Conservation (phyloP, 2,888 invertebrate genomes). For the Catocala sponsa region DNA sequence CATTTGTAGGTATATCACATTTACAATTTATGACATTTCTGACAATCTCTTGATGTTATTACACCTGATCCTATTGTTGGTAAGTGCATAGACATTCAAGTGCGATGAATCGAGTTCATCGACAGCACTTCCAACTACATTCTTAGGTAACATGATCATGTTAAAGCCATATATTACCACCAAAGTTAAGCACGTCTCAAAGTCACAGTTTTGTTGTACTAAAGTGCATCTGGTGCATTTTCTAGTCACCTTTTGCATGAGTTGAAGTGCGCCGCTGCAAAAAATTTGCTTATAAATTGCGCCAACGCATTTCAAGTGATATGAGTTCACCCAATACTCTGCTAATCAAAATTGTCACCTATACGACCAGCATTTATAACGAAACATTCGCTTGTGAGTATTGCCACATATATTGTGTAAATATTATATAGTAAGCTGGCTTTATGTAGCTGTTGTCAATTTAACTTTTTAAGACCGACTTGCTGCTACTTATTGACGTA, state of each 20-base stretch:
- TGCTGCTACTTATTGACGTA: neutral
- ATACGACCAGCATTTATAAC: slow-evolving; percentile 42
- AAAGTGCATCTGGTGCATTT: slow-evolving; percentile 1
- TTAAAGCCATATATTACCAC: neutral
- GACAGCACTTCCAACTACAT: neutral
- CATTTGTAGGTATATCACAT: slow-evolving; percentile 40
- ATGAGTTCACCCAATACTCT: slow-evolving; percentile 46
- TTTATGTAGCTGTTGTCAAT: slow-evolving; percentile 41
- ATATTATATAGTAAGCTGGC: slow-evolving; percentile 41
- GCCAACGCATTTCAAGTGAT: slow-evolving; percentile 5
- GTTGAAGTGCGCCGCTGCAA: slow-evolving; percentile 6
- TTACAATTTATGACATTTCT: slow-evolving; percentile 28
- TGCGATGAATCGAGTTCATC: neutral
- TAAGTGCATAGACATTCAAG: neutral
- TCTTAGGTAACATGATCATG: neutral
- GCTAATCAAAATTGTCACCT: slow-evolving; percentile 41
- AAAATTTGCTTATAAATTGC: neutral
- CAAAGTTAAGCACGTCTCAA: neutral
- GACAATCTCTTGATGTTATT: slow-evolving; percentile 17
- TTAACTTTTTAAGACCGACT: slow-evolving; percentile 4
- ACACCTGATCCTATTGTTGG: slow-evolving; percentile 2
- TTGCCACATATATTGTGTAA: slow-evolving; percentile 39
- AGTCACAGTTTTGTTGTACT: neutral
- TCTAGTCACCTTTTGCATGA: neutral
- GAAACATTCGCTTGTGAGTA: slow-evolving; percentile 26